Evolutionary conservation across 2,113 vertebrate species (phyloP).

Genomic region (Rhagologus leucostigma): DNA sequence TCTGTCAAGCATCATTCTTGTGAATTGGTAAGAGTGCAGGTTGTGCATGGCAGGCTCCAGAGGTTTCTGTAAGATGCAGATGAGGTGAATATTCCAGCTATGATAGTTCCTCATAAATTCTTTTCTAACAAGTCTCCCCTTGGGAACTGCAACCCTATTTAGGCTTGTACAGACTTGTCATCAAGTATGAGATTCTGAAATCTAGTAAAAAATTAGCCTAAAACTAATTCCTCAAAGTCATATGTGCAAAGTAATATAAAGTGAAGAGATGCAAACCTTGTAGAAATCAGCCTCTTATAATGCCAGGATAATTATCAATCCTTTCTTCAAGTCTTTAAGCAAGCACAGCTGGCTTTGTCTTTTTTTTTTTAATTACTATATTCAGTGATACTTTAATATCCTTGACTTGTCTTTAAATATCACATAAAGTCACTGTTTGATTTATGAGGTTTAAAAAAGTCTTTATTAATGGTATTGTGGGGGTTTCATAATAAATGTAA

Average conservation of each 20-base stretch:
- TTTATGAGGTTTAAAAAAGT: background rate
- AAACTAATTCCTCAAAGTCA: background rate
- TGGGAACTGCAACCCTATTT: slow-evolving; percentile 1
- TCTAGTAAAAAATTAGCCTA: background rate
- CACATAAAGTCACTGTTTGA: background rate
- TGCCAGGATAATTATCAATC: slow-evolving; percentile 20
- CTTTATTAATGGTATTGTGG: background rate
- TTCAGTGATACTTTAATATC: background rate
- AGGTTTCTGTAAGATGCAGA: background rate
- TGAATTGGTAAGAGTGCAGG: background rate
- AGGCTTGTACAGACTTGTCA: background rate
- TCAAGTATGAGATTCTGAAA: background rate
- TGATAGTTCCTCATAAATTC: background rate
- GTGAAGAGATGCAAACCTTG: background rate
- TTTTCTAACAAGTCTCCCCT: background rate
- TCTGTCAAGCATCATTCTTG: background rate
- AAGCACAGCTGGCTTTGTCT: background rate
- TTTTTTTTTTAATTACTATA: background rate
- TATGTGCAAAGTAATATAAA: background rate
- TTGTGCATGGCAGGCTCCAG: background rate
- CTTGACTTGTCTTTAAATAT: slow-evolving; percentile 4
- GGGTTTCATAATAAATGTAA: background rate
- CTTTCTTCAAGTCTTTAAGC: background rate
- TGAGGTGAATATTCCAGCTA: slow-evolving; percentile 12
- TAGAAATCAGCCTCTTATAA: background rate